A percentile compares a stretch with the other conserved stretches of the same genome.
Conservation (phyloP, 2,888 invertebrate genomes). For the Dastarcus helophoroides region DNA sequence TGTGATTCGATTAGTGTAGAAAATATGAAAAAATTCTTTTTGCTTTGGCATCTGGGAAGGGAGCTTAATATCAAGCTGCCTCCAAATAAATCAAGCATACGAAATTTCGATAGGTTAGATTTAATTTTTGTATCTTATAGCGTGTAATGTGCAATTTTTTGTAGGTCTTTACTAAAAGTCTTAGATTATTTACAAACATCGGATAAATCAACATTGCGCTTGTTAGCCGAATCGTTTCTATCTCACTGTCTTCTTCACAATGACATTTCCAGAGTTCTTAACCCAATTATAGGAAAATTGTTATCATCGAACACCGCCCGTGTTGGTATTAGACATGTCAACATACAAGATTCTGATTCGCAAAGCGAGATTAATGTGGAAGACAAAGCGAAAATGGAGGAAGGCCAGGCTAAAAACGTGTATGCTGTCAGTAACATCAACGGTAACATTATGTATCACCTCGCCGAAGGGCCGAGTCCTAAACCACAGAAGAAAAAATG, state of each 20-base stretch:
- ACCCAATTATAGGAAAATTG: conserved; percentile 63
- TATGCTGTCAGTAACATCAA: conserved; percentile 75
- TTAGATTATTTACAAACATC: conserved; percentile 52
- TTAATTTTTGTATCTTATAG: background rate
- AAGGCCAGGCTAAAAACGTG: conserved; percentile 44
- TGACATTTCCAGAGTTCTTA: conserved; percentile 66
- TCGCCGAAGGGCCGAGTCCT: conserved; percentile 34
- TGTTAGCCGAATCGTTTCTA: conserved; percentile 65
- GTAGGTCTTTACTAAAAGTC: conserved; percentile 60
- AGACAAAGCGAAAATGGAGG: conserved; percentile 28
- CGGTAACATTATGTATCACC: conserved; percentile 61
- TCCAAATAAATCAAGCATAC: conserved; percentile 32
- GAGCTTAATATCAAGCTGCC: conserved; percentile 47
- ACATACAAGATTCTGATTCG: conserved; percentile 44
- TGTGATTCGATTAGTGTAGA: conserved; percentile 40
- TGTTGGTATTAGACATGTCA: conserved; percentile 67
- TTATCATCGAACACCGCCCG: conserved; percentile 69
- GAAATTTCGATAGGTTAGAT: conserved; percentile 52
- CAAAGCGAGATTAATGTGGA: conserved; percentile 27
- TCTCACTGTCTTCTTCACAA: conserved; percentile 60
- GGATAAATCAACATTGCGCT: conserved; percentile 45
- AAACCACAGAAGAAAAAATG: conserved; percentile 34
- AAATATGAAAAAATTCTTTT: conserved; percentile 51
- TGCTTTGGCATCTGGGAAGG: conserved; percentile 67
- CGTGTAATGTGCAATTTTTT: conserved; percentile 14